These are phyloP conservation scores for Dreissena polymorpha DNA, from an alignment of 1,140 invertebrate genomes.

Conservation along the genomic window DNA sequence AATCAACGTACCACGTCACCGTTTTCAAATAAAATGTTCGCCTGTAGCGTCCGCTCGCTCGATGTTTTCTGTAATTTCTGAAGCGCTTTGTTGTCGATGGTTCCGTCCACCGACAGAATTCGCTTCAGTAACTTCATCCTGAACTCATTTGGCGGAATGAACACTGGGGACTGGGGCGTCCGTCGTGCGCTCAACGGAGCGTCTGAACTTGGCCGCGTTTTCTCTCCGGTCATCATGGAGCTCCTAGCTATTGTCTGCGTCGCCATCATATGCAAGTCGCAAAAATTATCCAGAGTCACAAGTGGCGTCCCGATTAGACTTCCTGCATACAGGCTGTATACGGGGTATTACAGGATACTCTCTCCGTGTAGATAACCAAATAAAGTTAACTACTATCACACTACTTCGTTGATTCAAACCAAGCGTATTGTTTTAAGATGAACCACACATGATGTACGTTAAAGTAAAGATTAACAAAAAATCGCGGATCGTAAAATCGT, in stretches of 20 bases:
- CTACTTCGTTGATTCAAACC: too few relatives aligned
- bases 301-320: too few relatives aligned
- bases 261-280: background rate
- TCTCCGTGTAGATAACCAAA: too few relatives aligned
- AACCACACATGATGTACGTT: too few relatives aligned
- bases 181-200: background rate
- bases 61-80: constrained; percentile 48
- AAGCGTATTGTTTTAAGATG: too few relatives aligned
- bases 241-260: constrained; percentile 34
- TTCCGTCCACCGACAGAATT: constrained; percentile 50
- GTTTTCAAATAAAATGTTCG: constrained; percentile 49
- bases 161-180: constrained; percentile 29
- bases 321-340: too few relatives aligned
- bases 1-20: constrained; percentile 49
- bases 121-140: constrained; percentile 46
- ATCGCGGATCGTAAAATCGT: too few relatives aligned
- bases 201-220: background rate
- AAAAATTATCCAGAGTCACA: too few relatives aligned
- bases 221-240: constrained; percentile 14
- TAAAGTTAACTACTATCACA: too few relatives aligned
- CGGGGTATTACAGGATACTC: too few relatives aligned
- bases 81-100: constrained; percentile 44
- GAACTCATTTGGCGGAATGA: constrained; percentile 51
- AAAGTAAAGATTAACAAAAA: too few relatives aligned
- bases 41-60: constrained; percentile 44